Base-by-base conservation (phyloP, 2,888 invertebrate genomes). In the Pollenia angustigena region DNA sequence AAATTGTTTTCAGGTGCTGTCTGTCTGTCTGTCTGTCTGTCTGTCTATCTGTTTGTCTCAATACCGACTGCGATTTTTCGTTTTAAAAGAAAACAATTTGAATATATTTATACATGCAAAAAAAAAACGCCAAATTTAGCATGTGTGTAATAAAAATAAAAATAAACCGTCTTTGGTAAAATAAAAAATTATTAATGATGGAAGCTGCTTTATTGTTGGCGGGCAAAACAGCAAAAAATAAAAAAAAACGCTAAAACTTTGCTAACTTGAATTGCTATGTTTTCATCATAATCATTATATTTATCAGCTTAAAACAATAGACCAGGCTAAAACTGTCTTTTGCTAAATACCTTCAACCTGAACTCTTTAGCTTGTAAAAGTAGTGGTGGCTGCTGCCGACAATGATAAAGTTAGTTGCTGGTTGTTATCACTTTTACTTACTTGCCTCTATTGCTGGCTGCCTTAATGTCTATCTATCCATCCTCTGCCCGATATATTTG, bases 11-110 rank as follows among this genome's bases (percentile, higher is more conserved):
- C 14, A 44, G 40, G 71, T 18, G 60, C 52, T 44, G 50, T 18
- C 16, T 75, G 64, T 42, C 46, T 71, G 64, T 60, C 81, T 60
- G 52, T 48, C 66, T 80, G 52, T 82, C 71, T 75, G 50, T 18
- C 16, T 75, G 64, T 42, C 46, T 71, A 56, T 60, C 81, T 60
- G 52, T 48, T 71, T 80, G 52, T 82, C 71, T 75, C 52, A 64
- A 66, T 54, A 48, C 44, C 50, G 75, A 83, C 82, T 86, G 82
- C 9, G 58, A 80, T 76, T 83, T 71, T 79, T 75, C 32, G 58
- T 71, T 46, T 80, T 58, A 58, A 66, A 80, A 71, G 56, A 69
- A 80, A 83, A 86, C 76, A 83, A 76, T 76, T 86, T 86, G 78
- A 86, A 86, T 76, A 80, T 64, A 81, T 75, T 83, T 80, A 68